phyloP scores from a whole-genome alignment of 2,888 invertebrate species.

The Schrankia costaestrigalis region DNA sequence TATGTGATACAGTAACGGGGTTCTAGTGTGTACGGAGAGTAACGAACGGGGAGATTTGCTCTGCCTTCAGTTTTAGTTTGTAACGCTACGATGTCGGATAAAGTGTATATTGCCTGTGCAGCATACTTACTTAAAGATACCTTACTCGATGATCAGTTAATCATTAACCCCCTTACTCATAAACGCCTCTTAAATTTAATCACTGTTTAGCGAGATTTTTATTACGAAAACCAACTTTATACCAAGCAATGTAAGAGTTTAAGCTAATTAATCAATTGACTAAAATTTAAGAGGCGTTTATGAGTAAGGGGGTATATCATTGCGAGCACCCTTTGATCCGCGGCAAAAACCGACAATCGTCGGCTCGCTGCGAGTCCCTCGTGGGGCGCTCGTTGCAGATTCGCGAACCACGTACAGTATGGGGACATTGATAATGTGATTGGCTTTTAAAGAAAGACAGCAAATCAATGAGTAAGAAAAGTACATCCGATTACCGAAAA shows the following conservation, averaged over 20 bases:
- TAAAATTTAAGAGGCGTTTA: not conserved
- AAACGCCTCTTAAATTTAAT: no score
- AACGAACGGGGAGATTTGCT: not conserved
- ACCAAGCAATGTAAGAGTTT: not conserved
- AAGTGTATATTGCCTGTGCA: not conserved
- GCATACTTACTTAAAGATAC: no score
- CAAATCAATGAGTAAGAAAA: no score
- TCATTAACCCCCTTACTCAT: not conserved
- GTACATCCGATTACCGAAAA: no score
- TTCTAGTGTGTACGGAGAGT: not conserved
- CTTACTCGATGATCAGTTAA: not conserved
- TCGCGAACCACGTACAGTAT: slow-evolving; percentile 12
- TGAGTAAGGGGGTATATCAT: not conserved
- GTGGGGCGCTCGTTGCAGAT: slow-evolving; percentile 3
- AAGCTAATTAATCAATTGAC: not conserved
- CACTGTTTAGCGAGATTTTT: no score
- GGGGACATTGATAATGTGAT: no score
- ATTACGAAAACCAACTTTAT: not conserved
- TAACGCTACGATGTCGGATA: no score
- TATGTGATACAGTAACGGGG: not conserved
- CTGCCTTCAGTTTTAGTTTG: slow-evolving; percentile 1
- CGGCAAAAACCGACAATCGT: slow-evolving; percentile 17
- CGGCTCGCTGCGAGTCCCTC: slow-evolving; percentile 11
- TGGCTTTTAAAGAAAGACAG: no score
- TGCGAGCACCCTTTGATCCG: slow-evolving; percentile 16